Evolutionary conservation across 2,888 invertebrate genomes (phyloP), one percentile per base, ranked within the genome.

Genomic region (Agrotis clavis): DNA sequence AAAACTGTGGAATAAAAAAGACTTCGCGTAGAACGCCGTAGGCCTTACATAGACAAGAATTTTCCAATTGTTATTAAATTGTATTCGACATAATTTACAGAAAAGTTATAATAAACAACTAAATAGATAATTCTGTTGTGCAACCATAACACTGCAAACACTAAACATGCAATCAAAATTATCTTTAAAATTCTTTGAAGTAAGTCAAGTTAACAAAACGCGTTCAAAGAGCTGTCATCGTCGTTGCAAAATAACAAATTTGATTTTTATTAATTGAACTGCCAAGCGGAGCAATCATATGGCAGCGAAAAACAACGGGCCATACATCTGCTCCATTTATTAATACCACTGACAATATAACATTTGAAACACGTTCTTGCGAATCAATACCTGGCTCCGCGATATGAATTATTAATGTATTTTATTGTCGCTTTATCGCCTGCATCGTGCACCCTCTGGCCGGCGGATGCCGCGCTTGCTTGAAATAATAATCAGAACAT

Each of bases 351-450:
- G 86, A 87, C 92, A 93, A 94, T 95, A 96, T 95, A 95, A 95
- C 94, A 95, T 95, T 94, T 94, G 92, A 94, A 93, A 95, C 96
- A 95, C 96, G 96, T 96, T 95, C 94, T 95, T 95, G 93, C 90
- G 95, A 94, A 96, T 95, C 95, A 94, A 94, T 95, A 94, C 94
- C 90, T 89, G 89, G 88, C 90, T 91, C 89, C 88, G 81, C 87
- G 77, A 86, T 92, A 95, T 96, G 95, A 96, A 96, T 96, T 94
- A 96, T 96, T 95, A 92, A 96, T 96, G 90, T 93, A 91, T 94
- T 95, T 95, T 95, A 96, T 95, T 96, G 96, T 95, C 91, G 92
- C 90, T 92, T 95, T 96, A 95, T 96, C 95, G 93, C 94, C 91
- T 89, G 91, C 87, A 95, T 95, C 95, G 91, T 74, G 80, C 84